Evolutionary conservation across 1,140 invertebrate species (phyloP), one percentile per base, ranked within the genome.

Genomic region (Bicyclus anynana): DNA sequence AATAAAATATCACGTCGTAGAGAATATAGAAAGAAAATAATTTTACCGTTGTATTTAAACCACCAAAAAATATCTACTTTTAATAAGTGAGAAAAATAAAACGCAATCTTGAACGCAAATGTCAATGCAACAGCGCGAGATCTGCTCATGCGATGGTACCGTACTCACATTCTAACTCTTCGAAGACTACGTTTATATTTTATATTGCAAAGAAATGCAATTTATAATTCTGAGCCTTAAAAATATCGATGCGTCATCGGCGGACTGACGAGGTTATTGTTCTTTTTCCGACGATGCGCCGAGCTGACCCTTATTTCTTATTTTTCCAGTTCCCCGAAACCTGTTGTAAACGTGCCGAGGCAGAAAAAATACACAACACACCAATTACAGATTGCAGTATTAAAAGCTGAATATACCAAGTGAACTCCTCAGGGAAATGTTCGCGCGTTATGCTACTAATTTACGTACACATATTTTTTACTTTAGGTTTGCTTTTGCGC

Each of bases 261-360:
- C 40, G 33, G 35, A n/a, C n/a, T n/a, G n/a, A n/a, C 16, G 52
- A 60, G 35, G 35, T 50, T 48, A 59, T 64, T 62, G 59, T 62
- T 56, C 40, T 23, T 64, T 53, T 57, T 58, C 33, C 33, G 1
- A 0, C 14, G 37, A 14, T 18, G 27, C 27, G 29, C 26, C 4
- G 13, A 14, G 42, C 42, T 53, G 56, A 54, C 52, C 47, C 38
- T 55, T 52, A 33, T 40, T 55, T 53, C 54, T 49, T 37, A 44
- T 47, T 51, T 50, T 47, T 14, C 48, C 52, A 46, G 35, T 63
- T 48, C 57, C 47, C 26, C 16, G 49, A 64, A 59, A 64, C 52
- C 48, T 13, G 53, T 64, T 56, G 44, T 13, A 33, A 38, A 40
- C 49, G 33, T 16, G 48, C 18, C 27, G 40, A 52, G 16, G 13